Evolutionary conservation across 2,888 invertebrate genomes (phyloP).

Genomic region (Apodemia duryi): DNA sequence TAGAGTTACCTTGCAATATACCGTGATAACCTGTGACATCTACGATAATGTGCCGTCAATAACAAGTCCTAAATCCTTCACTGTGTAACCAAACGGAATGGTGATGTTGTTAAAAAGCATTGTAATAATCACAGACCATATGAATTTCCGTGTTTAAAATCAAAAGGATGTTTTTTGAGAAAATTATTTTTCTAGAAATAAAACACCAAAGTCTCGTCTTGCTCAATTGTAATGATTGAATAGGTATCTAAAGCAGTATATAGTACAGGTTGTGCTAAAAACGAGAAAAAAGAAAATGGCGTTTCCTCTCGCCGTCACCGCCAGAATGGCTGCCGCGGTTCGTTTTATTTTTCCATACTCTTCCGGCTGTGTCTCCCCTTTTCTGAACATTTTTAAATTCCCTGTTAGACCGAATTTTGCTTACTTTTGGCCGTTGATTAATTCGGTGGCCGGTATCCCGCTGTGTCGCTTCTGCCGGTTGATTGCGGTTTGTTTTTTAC

Average conservation of each 20-base stretch:
- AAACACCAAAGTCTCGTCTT: no score
- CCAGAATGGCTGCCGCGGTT: constrained; percentile 62
- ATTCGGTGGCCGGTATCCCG: constrained; percentile 66
- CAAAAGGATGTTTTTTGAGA: no score
- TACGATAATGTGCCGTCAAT: no score
- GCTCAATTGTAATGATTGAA: constrained; percentile 19
- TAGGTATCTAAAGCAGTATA: constrained; percentile 24
- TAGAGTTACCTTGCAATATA: no score
- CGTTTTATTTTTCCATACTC: constrained; percentile 60
- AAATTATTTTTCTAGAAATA: no score
- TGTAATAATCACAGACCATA: no score
- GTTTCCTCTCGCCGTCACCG: constrained; percentile 69
- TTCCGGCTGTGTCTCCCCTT: constrained; percentile 55
- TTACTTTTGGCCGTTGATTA: constrained; percentile 69
- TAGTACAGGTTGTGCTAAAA: constrained; percentile 38
- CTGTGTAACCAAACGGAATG: no score
- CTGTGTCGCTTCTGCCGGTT: constrained; percentile 60
- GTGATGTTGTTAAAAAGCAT: no score
- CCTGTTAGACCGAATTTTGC: constrained; percentile 46
- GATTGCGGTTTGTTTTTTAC: constrained; percentile 55
- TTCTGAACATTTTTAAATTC: constrained; percentile 54
- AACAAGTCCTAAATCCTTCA: no score
- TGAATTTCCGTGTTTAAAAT: no score
- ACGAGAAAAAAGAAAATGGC: constrained; percentile 61
- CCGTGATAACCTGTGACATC: no score